These are phyloP conservation scores for Bombus confusus DNA, from an alignment of 1,140 invertebrate species.

Conservation along the genomic window DNA sequence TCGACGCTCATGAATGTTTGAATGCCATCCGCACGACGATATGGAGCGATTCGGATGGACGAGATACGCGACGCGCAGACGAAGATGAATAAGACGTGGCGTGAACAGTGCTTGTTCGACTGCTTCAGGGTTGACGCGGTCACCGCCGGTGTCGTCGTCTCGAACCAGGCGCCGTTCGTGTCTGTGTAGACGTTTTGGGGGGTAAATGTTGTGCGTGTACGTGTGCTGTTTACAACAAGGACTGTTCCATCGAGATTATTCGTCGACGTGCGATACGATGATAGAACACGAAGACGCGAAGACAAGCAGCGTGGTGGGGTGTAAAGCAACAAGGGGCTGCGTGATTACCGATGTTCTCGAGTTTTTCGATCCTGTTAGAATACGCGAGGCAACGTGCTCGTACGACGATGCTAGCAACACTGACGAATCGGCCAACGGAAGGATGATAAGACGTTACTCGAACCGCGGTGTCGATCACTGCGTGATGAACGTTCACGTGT, in stretches of 20 bases:
- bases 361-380: background rate
- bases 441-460: background rate
- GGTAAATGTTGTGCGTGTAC: constrained; percentile 55
- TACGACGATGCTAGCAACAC: background rate
- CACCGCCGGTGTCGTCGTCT: constrained; percentile 13
- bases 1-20: constrained; percentile 51
- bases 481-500: constrained; percentile 24
- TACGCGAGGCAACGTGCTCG: background rate
- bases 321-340: background rate
- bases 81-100: constrained; percentile 31
- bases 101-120: constrained; percentile 45
- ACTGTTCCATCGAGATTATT: constrained; percentile 9
- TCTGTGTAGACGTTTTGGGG: background rate
- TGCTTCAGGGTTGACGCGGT: constrained; percentile 4
- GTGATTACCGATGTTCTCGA: background rate
- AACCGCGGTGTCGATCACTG: constrained; percentile 11
- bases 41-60: constrained; percentile 52
- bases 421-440: background rate
- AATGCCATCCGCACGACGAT: constrained; percentile 38
- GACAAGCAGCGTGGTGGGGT: background rate
- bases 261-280: constrained; percentile 35
- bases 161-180: background rate
- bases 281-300: constrained; percentile 12
- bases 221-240: constrained; percentile 59
- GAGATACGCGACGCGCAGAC: constrained; percentile 51